These are phyloP conservation scores for Psylliodes chrysocephalus DNA, from an alignment of 2,888 invertebrate species.

Conservation along the genomic window DNA sequence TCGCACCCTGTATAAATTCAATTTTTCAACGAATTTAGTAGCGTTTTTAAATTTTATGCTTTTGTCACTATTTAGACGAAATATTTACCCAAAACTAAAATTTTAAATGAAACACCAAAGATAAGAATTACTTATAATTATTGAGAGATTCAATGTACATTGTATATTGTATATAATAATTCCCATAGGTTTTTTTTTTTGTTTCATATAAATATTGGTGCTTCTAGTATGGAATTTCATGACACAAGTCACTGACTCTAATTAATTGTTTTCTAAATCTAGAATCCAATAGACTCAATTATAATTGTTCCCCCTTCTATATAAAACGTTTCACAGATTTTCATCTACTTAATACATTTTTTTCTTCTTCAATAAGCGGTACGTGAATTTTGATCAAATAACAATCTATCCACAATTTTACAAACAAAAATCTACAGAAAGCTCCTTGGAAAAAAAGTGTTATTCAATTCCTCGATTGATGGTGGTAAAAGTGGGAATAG, in stretches of 20 bases:
- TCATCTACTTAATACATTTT: conserved; percentile 7
- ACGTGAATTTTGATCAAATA: conserved; percentile 4
- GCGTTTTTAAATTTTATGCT: too few species aligned
- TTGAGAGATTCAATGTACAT: conserved; percentile 60
- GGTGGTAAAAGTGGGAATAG: too few species aligned
- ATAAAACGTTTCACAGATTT: conserved; percentile 25
- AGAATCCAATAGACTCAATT: conserved; percentile 31
- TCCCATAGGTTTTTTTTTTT: conserved; percentile 47
- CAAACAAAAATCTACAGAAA: conserved; percentile 3
- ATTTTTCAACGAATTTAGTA: too few species aligned
- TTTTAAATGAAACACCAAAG: conserved; percentile 43
- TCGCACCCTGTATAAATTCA: too few species aligned
- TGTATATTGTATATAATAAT: conserved; percentile 51
- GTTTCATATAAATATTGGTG: conserved; percentile 65
- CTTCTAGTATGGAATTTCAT: conserved; percentile 61
- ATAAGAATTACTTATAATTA: conserved; percentile 55
- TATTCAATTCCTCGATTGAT: neutral
- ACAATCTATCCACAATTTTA: conserved; percentile 13
- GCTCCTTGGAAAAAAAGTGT: neutral
- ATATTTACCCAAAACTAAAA: too few species aligned
- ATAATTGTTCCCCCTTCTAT: conserved; percentile 54
- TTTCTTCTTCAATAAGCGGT: conserved; percentile 12
- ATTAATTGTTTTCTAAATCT: conserved; percentile 37
- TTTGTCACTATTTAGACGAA: too few species aligned
- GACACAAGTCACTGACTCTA: conserved; percentile 47